Conservation (phyloP, 1,140 invertebrate species). For the Copidosoma floridanum region DNA sequence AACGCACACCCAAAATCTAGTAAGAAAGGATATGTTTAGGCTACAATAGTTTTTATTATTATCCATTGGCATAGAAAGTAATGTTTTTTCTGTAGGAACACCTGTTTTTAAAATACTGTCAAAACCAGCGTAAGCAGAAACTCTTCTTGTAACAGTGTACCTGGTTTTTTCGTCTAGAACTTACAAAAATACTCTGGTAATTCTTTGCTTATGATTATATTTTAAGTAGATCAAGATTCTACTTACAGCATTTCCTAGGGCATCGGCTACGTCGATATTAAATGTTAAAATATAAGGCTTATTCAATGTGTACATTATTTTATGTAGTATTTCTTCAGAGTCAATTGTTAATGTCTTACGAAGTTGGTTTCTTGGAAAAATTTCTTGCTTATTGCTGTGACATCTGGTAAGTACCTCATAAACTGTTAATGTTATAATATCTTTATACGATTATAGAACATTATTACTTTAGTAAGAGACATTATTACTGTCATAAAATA, state of each 20-base stretch:
- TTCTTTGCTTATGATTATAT: slow-evolving; percentile 27
- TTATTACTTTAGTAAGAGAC: slow-evolving; percentile 29
- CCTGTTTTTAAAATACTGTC: slow-evolving; percentile 17
- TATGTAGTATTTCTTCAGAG: slow-evolving; percentile 41
- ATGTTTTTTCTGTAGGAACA: slow-evolving; percentile 31
- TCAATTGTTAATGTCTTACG: slow-evolving; percentile 42
- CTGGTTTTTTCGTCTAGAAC: slow-evolving; percentile 29
- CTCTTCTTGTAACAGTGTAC: slow-evolving; percentile 27
- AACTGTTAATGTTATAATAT: slow-evolving; percentile 12
- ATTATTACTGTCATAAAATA: slow-evolving; percentile 28
- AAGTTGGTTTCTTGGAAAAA: slow-evolving; percentile 31
- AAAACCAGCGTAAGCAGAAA: slow-evolving; percentile 12
- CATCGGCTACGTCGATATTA: slow-evolving; percentile 45
- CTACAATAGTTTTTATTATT: slow-evolving; percentile 39
- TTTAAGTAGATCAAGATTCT: slow-evolving; percentile 43
- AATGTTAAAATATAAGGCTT: slow-evolving; percentile 43
- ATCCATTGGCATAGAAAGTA: slow-evolving; percentile 34
- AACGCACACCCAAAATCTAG: neutral
- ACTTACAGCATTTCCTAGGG: slow-evolving; percentile 43
- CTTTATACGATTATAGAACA: slow-evolving; percentile 29
- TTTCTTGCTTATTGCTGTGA: neutral
- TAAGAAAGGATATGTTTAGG: too few relatives aligned
- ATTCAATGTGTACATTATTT: slow-evolving; percentile 37
- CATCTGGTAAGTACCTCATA: neutral
- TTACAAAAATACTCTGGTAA: slow-evolving; percentile 27